Evolutionary conservation across 1,140 invertebrate species (phyloP).

Genomic region (Gonioctena quinquepunctata): DNA sequence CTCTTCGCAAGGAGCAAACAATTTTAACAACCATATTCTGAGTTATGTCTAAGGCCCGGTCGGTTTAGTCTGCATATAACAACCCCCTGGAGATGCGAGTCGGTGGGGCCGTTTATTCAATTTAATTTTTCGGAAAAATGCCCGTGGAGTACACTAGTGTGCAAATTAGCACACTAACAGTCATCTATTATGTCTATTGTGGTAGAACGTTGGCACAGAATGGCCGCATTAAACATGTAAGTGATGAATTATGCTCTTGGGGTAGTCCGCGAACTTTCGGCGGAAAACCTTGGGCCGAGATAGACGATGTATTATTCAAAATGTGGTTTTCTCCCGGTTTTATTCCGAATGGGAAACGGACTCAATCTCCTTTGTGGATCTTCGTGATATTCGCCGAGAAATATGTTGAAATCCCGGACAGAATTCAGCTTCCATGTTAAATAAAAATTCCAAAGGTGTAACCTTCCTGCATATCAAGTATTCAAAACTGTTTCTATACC

Average conservation of each 20-base stretch:
- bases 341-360: not conserved
- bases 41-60: not conserved
- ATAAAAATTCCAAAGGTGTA: too few relatives aligned
- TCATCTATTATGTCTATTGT: slow-evolving; percentile 33
- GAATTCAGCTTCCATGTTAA: too few relatives aligned
- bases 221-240: slow-evolving; percentile 31
- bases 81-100: not conserved
- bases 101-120: slow-evolving; percentile 23
- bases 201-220: slow-evolving; percentile 27
- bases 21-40: not conserved
- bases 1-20: too few relatives aligned
- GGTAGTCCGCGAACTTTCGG: not conserved
- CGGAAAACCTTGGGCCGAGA: not conserved
- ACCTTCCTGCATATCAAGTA: too few relatives aligned
- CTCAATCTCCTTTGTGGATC: not conserved
- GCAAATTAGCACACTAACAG: slow-evolving; percentile 32
- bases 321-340: not conserved
- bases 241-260: slow-evolving; percentile 30
- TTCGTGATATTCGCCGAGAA: not conserved
- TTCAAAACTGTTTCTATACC: too few relatives aligned
- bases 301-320: not conserved
- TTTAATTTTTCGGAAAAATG: slow-evolving; percentile 26
- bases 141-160: slow-evolving; percentile 9
- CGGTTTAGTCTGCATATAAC: not conserved
- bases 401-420: too few relatives aligned